Conservation (phyloP, 1,140 invertebrate species). For the Carposina sasakii region DNA sequence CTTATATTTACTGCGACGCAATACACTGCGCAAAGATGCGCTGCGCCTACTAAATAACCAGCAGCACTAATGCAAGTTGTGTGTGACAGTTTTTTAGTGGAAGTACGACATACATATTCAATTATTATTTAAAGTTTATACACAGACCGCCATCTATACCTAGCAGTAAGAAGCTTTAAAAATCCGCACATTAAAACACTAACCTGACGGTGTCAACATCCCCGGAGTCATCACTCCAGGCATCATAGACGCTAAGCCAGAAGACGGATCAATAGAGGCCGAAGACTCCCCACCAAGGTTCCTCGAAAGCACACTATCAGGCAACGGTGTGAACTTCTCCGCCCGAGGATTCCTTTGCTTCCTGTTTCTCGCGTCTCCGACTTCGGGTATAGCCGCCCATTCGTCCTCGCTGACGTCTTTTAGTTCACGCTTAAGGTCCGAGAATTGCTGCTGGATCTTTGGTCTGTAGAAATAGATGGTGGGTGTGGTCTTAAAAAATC, state of each 20-base stretch:
- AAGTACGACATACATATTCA: no score
- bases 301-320: conserved; percentile 95
- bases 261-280: conserved; percentile 88
- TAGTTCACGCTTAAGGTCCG: conserved; percentile 96
- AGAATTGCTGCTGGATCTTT: conserved; percentile 99
- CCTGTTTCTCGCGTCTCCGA: conserved; percentile 98
- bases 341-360: conserved; percentile 95
- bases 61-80: no score
- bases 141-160: no score
- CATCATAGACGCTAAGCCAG: conserved; percentile 88
- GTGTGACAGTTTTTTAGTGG: no score
- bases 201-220: conserved; percentile 80
- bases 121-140: no score
- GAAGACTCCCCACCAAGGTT: conserved; percentile 89
- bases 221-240: conserved; percentile 85
- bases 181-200: neutral
- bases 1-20: no score
- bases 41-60: no score
- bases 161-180: neutral
- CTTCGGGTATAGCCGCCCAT: conserved; percentile 98
- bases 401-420: conserved; percentile 91
- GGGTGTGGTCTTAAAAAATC: no score
- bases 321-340: conserved; percentile 97
- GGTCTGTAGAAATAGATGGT: no score
- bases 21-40: no score